Base-by-base conservation (phyloP, 2,888 invertebrate genomes). In the Nomada ferruginata region DNA sequence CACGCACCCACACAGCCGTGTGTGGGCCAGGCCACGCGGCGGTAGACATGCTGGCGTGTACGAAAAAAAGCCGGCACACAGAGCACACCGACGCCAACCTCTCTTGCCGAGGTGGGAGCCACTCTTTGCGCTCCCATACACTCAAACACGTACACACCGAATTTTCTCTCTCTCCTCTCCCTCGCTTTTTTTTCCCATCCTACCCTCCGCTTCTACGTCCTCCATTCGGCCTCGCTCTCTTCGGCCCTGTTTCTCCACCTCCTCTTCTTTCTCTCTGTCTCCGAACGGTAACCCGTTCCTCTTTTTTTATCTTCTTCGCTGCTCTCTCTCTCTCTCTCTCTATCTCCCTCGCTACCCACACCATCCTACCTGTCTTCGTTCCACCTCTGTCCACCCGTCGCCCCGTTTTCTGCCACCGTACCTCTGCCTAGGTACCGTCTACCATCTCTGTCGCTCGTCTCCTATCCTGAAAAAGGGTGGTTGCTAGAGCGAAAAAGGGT, bases 401-500 rank as follows among this genome's bases (percentile, higher is more conserved):
- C 70, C 50, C 47, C 23, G 23, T 29, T 20, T 59, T 52, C 72
- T 68, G 68, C 78, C 73, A 57, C 71, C 60, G 52, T 71, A 20
- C 52, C 65, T 68, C 74, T 36, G 36, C 53, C 75, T 57, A 57
- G 50, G 50, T 59, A 70, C 53, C 44, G 59, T 53, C 71, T 53
- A n/a, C 75, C 53, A n/a, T 60, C 68, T 76, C 80, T 76, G 80
- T 84, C 85, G 47, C 78, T 74, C 71, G 57, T 75, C 78, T 83
- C 66, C 87, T 84, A 76, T 87, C 80, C 78, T 80, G 85, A 87
- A 88, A 89, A 88, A 88, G 89, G 85, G 89, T 84, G 81, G 88
- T 81, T 85, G 89, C 85, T 85, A 87, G 87, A 88, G 89, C 89
- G 88, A 89, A 89, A 88, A 88, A 88, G 85, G 84, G 88, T 76